Evolutionary conservation across 1,140 invertebrate genomes (phyloP), one percentile per base, ranked within the genome.

Genomic region (Heliothis virescens): DNA sequence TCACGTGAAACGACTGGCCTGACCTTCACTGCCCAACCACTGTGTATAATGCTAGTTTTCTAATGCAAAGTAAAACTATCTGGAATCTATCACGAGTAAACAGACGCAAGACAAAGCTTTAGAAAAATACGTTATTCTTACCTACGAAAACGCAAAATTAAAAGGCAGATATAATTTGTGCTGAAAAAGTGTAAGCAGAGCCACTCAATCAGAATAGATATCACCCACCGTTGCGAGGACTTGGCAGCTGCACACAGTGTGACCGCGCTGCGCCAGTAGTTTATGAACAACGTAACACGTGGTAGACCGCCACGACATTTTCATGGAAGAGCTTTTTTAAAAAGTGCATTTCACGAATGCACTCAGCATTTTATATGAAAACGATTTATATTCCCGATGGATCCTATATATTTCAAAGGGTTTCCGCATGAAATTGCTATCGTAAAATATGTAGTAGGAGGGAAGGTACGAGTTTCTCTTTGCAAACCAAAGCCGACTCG

Each of bases 251-350:
- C 67, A 52, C 18, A 60, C 21, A 15, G 34, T 48, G 21, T 29
- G 67, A 26, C 18, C 48, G 21, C 67, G 67, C 67, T 71, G 67
- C 65, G 67, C 67, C 67, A 71, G 53, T 53, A 71, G 1, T 71
- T 50, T 53, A 50, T 71, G 48, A 52, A 18, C 47, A 21, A 67
- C 63, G 63, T 67, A 67, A 52, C 48, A 71, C 48, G 67, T 71
- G 47, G 47, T 48, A 52, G 13, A 53, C 63, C 41, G 41, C 29
- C 26, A 29, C 57, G 63, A 47, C 48, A 67, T 48, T 67, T 67
- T 50, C 63, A 67, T 67, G 63, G 63, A 67, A 48, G 18, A 67
- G 16, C n/a, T 57, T 57, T 18, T 57, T 18, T 18, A 57, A 18
- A 18, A 18, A 57, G n/a, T 48, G 41, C 63, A 18, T 48, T 67